phyloP scores from a whole-genome alignment of 1,140 invertebrate genomes.

The Palaemon carinicauda region DNA sequence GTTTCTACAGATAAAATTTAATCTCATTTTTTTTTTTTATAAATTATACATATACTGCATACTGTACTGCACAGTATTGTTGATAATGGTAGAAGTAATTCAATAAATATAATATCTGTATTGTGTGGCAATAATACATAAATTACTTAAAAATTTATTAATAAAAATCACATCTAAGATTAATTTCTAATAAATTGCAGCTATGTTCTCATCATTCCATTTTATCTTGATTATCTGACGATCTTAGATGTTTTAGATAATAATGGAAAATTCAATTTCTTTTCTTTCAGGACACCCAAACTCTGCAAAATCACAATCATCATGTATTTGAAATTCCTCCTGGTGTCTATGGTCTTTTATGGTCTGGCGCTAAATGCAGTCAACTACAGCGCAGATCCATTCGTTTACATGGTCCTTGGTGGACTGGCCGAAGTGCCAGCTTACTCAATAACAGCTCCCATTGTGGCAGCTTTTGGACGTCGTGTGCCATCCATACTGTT shows the following conservation, averaged over 20 bases:
- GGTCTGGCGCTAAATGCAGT: conserved; percentile 74
- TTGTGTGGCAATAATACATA: too few relatives aligned
- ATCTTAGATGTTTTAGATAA: not conserved
- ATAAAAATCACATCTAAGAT: too few relatives aligned
- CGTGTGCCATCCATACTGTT: not conserved
- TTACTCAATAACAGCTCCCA: conserved; percentile 17
- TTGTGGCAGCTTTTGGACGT: conserved; percentile 23
- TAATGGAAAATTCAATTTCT: not conserved
- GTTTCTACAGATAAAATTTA: too few relatives aligned
- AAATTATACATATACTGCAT: too few relatives aligned
- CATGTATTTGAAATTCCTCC: conserved; percentile 80
- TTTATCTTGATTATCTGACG: not conserved
- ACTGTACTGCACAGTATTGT: too few relatives aligned
- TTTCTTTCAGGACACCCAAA: conserved; percentile 69
- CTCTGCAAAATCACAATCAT: conserved; percentile 77
- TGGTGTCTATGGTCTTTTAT: conserved; percentile 73
- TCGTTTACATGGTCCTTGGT: conserved; percentile 24
- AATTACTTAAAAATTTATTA: too few relatives aligned
- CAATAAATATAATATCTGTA: too few relatives aligned
- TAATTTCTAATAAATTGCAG: too few relatives aligned
- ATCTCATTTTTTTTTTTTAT: too few relatives aligned
- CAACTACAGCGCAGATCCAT: conserved; percentile 35
- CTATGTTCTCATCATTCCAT: too few relatives aligned
- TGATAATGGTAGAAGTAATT: too few relatives aligned
- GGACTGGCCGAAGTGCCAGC: conserved; percentile 39